Conservation (phyloP, 2,888 invertebrate genomes). For the Phalera bucephala region DNA sequence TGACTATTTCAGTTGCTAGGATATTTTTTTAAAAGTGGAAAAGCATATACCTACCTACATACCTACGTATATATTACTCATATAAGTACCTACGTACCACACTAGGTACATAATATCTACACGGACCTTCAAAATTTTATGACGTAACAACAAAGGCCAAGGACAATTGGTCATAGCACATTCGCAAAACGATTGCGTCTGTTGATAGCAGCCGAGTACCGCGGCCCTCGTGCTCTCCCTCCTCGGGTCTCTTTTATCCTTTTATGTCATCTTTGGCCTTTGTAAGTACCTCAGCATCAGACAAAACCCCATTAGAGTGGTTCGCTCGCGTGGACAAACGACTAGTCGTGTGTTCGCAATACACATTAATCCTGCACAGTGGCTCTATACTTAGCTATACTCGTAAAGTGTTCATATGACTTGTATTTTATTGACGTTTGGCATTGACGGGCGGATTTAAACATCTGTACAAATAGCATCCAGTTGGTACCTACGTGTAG, state of each 20-base stretch:
- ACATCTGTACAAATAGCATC: slow-evolving; percentile 37
- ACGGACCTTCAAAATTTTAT: too few species aligned
- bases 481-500: slow-evolving; percentile 10
- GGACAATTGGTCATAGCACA: slow-evolving; percentile 48
- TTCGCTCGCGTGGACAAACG: slow-evolving; percentile 16
- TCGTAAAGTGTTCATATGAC: slow-evolving; percentile 16
- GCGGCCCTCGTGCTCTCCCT: slow-evolving; percentile 22
- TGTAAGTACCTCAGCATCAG: slow-evolving; percentile 23
- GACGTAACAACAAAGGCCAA: slow-evolving; percentile 48
- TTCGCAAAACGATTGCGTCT: slow-evolving; percentile 42
- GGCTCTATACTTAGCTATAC: slow-evolving; percentile 5
- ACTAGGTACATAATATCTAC: too few species aligned
- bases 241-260: slow-evolving; percentile 35
- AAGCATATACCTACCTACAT: too few species aligned
- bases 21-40: too few species aligned
- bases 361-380: not conserved
- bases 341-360: slow-evolving; percentile 2
- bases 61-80: too few species aligned
- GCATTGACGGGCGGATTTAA: slow-evolving; percentile 38
- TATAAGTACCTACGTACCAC: too few species aligned
- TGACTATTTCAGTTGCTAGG: too few species aligned
- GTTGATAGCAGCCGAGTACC: slow-evolving; percentile 33
- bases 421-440: slow-evolving; percentile 28
- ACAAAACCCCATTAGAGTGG: slow-evolving; percentile 28
- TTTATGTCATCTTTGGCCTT: slow-evolving; percentile 37